Base-by-base conservation (phyloP, 2,113 vertebrate genomes). In the Plestiodon gilberti region DNA sequence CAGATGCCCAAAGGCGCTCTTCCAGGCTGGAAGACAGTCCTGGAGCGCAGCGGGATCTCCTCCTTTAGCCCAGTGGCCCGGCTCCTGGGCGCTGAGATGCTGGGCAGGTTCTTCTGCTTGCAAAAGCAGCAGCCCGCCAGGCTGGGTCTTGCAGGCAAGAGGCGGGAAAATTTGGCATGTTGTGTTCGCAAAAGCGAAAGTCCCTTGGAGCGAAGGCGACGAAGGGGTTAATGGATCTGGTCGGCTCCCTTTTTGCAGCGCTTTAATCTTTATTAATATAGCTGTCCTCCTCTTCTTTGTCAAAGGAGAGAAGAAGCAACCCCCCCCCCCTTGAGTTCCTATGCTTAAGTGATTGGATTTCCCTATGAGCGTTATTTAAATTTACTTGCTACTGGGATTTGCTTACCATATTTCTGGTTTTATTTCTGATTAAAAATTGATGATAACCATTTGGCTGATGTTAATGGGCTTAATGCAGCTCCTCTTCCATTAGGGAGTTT, bases 361-460 rank as follows among this genome's bases (percentile, higher is more conserved):
- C 82, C 89, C 87, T n/a, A 14, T 79, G 85, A 91, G 89, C 76
- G 90, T 89, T 94, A 92, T 93, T 95, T 96, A 95, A 95, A 93
- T 93, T 77, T 92, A 88, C 93, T 92, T 61, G 91, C 79, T 83
- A 65, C 91, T 86, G 84, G 89, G 88, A 90, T 89, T 90, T 80
- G 78, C 87, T 89, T 87, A 80, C 93, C 93, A 48, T 86, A 81
- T 87, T 88, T 88, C 87, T 88, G 87, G 90, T 77, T 84, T 90
- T 61, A 61, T 85, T 71, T 89, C 92, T 84, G 86, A 93, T 96
- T 87, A 96, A 97, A 96, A 95, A 97, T 97, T 92, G 90, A 97
- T 96, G 95, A 70, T 82, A 85, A 62, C 85, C 91, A 48, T 93
- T 96, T 95, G 93, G 94, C 93, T 4, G 78, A 77, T 74, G 87